Base-by-base conservation (phyloP, 2,113 vertebrate species). In the Macquaria australasica region DNA sequence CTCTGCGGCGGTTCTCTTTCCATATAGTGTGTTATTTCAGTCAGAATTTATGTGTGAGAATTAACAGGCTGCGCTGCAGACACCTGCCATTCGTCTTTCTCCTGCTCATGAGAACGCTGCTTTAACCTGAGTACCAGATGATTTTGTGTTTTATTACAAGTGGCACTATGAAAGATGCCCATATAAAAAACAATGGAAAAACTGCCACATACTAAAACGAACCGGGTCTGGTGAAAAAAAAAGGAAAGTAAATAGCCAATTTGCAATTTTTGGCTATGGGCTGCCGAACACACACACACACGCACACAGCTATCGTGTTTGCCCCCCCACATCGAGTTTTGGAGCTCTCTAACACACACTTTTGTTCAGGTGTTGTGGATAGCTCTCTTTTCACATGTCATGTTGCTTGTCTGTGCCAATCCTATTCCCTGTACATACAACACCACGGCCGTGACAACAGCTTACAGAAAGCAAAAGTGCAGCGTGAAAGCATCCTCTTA, bases 111-210 rank as follows among this genome's bases (percentile, higher is more conserved):
- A 79, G 81, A 89, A 86, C 34, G 73, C 85, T 81, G 63, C 73
- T 89, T 79, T 88, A 84, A 82, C 53, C 76, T 34, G 79, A 92
- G 87, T 64, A 80, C 66, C 74, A 6, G 77, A 87, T 89, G 77
- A 92, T 89, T 91, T 85, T 83, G 64, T 82, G 73, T 72, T 86
- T 91, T 92, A 94, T 93, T 90, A 88, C 64, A 94, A 89, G 88
- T 92, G 91, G 88, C 91, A 91, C 68, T 37, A 75, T 80, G 86
- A 90, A 88, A 92, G 77, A 88, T 81, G 55, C 31, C 31, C 34
- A 45, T 25, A 87, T 89, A 72, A 78, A 88, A 91, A 79, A 76
- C 70, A 81, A 76, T 77, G 76, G 74, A 80, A 89, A 87, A 88
- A 55, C 81, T 80, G 89, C 74, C 60, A 66, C 60, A 73, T 48